Evolutionary conservation across 2,797 vertebrate genomes (phyloP), one percentile per base, ranked within the genome.

Genomic region (Anabas testudineus): DNA sequence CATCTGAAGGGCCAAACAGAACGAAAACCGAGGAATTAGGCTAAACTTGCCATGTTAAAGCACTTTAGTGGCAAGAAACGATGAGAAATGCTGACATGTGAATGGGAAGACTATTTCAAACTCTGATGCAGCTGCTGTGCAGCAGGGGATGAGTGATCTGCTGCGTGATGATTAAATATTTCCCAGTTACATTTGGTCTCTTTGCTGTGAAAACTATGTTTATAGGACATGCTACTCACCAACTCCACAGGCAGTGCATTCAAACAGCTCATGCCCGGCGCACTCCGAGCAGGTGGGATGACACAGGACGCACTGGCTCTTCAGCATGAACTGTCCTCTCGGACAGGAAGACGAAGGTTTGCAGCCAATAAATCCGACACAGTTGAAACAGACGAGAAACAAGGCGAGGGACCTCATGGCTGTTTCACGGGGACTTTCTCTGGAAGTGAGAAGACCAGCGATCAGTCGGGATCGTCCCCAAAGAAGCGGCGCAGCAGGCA

Each of bases 241-340:
- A 57, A 94, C 88, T 87, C 91, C 95, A 90, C 95, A 95, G 85
- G 89, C 91, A 22, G 90, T 92, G 83, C 95, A 95, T 57, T 95
- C 87, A 78, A 92, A 95, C 19, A 94, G 92, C 90, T 95, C 95
- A 12, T 94, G 93, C 1, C 95, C 95, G 49, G 54, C 75, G 87
- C 95, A 95, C 90, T 94, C 93, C 2, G 91, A 80, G 82, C 95
- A 95, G 91, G 91, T 94, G 79, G 93, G 91, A 57, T 95, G 95
- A 60, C 95, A 95, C 73, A 91, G 87, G 82, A 94, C 93, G 56
- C 95, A 95, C 84, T 92, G 95, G 67, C 37, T 91, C 73, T 92
- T 94, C 62, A 94, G 83, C 54, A 85, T 1, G 66, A 95, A 95
- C 79, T 94, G 93, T 21, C 95, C 95, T 34, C 88, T 93, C 39